Conservation (phyloP, 2,888 invertebrate species). For the Apodemia duryi region DNA sequence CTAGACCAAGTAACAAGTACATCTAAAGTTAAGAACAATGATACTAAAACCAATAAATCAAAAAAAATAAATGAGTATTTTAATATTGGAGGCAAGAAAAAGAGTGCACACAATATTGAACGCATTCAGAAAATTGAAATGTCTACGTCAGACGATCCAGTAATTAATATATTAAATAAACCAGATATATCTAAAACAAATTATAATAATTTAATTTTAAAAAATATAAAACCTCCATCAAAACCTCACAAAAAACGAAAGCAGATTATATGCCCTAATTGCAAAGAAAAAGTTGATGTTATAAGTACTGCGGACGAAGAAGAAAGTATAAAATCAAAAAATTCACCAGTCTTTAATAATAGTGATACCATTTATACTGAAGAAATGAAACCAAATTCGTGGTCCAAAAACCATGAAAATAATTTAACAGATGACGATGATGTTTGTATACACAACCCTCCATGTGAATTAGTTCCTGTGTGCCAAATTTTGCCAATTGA, state of each 20-base stretch:
- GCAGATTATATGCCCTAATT: conserved; percentile 55
- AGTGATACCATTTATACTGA: conserved; percentile 34
- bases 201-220: conserved; percentile 22
- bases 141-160: conserved; percentile 18
- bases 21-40: conserved; percentile 32
- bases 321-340: conserved; percentile 37
- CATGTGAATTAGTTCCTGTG: conserved; percentile 56
- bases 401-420: conserved; percentile 28
- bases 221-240: conserved; percentile 24
- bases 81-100: not conserved
- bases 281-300: conserved; percentile 55
- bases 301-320: conserved; percentile 52
- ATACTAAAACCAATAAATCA: not conserved
- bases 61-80: not conserved
- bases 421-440: conserved; percentile 36
- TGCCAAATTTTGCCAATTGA: conserved; percentile 57
- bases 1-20: conserved; percentile 32
- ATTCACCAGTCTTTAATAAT: conserved; percentile 36
- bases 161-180: conserved; percentile 14
- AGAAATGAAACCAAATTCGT: conserved; percentile 24
- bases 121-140: conserved; percentile 21
- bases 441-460: conserved; percentile 51
- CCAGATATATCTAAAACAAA: conserved; percentile 18
- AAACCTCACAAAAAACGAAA: conserved; percentile 40
- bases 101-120: conserved; percentile 8